Percentiles rank a stretch among this genome's conserved stretches.
Conservation (phyloP, 2,888 invertebrate species). For the Dynastes hyllus region DNA sequence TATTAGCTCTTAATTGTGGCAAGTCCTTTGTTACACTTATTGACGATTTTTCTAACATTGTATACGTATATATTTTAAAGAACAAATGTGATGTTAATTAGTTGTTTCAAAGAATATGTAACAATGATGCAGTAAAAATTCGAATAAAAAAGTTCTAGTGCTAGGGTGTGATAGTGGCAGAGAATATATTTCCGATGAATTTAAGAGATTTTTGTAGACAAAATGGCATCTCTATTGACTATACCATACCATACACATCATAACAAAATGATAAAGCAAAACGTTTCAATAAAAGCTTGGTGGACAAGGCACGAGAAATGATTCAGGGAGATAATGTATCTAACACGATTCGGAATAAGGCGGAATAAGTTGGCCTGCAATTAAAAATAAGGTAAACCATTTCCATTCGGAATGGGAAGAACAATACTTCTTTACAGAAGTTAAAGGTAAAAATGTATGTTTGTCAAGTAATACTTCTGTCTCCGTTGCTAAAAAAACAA, state of each 20-base stretch:
- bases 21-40: not conserved
- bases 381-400: no score
- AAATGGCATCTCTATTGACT: not conserved
- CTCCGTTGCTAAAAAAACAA: no score
- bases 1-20: not conserved
- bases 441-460: no score
- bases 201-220: not conserved
- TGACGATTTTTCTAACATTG: slow-evolving; percentile 1
- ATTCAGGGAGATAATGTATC: no score
- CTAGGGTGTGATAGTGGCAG: not conserved
- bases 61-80: not conserved
- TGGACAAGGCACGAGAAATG: no score
- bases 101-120: not conserved
- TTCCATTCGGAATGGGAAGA: no score
- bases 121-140: not conserved
- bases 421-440: no score
- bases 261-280: not conserved
- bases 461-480: no score
- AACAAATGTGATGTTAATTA: slow-evolving; percentile 1
- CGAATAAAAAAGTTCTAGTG: not conserved
- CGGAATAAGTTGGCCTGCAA: no score
- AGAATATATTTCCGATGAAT: not conserved
- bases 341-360: no score
- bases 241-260: not conserved
- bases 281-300: no score